Evolutionary conservation across 2,797 vertebrate species (phyloP), one percentile per base, ranked within the genome.

Genomic region (Cyprinella venusta): DNA sequence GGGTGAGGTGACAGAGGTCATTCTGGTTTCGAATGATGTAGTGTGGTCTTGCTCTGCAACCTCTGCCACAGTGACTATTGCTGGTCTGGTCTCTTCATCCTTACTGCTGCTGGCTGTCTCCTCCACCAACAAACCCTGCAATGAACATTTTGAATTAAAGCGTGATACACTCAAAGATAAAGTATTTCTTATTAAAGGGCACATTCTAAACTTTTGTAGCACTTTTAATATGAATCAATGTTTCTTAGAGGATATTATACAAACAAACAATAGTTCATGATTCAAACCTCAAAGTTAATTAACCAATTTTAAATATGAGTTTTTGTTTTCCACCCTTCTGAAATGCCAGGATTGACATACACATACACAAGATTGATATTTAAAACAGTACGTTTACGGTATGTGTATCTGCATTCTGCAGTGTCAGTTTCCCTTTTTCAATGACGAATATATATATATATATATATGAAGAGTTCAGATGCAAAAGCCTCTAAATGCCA

Each of bases 81-180:
- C 90, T 50, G 69, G 6, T 6, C 77, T 13, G 0, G 86, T 40
- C 1, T 92, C 86, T 2, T 82, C 74, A 54, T 92, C 91, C 81
- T 91, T 92, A 79, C 87, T 89, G 88, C 72, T 84, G 80, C 84
- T 87, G 54, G 89, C 42, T 16, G 76, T 64, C 77, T 81, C 87
- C 83, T 96, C 94, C 6, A 91, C 89, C 0, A 90, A 48, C 6
- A 89, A 86, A 0, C 86, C 91, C 97, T 97, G 90, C 80, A 94
- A 94, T 10, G 89, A 82, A 91, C 56, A 74, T 83, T 71, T 18
- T 30, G n/a, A 61, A 89, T 76, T 6, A 38, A 26, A 0, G 1
- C 0, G 7, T 4, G 16, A 45, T 56, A 71, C 36, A 45, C 64
- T 75, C 75, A 76, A 42, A 76, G 36, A 42, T 45, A 61, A 21